Percentiles rank a stretch among this genome's conserved stretches.
These are phyloP conservation scores for Tyrophagus putrescentiae DNA, from an alignment of 1,140 invertebrate species.

Conservation along the genomic window DNA sequence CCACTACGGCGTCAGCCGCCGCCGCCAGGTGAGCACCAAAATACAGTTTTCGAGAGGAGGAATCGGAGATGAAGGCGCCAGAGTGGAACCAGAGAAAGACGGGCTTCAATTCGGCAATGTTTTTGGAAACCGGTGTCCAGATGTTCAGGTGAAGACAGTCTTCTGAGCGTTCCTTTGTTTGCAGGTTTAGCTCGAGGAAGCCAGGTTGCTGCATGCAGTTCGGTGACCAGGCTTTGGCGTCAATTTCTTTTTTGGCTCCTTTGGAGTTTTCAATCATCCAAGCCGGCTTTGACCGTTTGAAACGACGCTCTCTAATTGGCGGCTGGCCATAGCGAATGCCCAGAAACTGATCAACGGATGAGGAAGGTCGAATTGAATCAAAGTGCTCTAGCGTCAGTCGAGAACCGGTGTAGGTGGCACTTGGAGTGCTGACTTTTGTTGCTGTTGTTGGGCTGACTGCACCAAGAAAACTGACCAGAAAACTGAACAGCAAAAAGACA, in stretches of 20 bases:
- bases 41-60: slow-evolving; percentile 15
- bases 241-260: neutral
- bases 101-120: neutral
- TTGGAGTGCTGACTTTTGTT: too few relatives aligned
- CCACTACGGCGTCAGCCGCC: slow-evolving; percentile 44
- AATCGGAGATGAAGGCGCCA: slow-evolving; percentile 21
- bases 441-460: too few relatives aligned
- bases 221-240: neutral
- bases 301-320: too few relatives aligned
- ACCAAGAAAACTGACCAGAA: too few relatives aligned
- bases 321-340: neutral
- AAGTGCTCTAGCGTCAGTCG: too few relatives aligned
- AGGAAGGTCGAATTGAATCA: too few relatives aligned
- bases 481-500: too few relatives aligned
- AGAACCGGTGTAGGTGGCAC: too few relatives aligned
- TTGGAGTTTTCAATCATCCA: neutral
- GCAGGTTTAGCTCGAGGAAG: neutral
- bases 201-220: neutral
- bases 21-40: slow-evolving; percentile 66
- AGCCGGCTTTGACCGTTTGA: neutral
- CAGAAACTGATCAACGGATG: neutral
- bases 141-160: slow-evolving; percentile 35
- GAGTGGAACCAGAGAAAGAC: slow-evolving; percentile 24
- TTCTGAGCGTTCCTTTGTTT: neutral
- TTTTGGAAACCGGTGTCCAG: slow-evolving; percentile 28